These are phyloP conservation scores for Drosophila nikananu DNA, from an alignment of 1,140 invertebrate genomes.

Conservation along the genomic window DNA sequence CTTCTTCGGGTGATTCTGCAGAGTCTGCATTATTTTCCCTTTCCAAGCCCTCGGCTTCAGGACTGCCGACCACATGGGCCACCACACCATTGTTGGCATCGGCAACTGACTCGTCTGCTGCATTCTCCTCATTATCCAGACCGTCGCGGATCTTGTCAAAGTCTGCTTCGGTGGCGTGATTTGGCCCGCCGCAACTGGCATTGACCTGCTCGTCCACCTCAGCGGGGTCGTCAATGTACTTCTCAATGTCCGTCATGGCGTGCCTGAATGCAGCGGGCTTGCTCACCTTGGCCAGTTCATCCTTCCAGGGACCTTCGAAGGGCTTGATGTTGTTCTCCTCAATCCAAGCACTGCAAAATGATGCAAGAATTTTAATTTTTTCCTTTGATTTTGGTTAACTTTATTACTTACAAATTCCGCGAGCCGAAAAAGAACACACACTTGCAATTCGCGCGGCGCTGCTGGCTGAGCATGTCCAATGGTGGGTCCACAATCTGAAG, in stretches of 20 bases:
- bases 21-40: slow-evolving; percentile 53
- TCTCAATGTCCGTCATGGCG: slow-evolving; percentile 94
- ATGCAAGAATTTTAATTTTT: not conserved
- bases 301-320: slow-evolving; percentile 92
- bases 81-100: slow-evolving; percentile 72
- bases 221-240: slow-evolving; percentile 91
- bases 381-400: not conserved
- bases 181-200: slow-evolving; percentile 65
- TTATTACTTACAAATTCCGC: slow-evolving; percentile 94
- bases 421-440: slow-evolving; percentile 98
- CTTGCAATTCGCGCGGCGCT: slow-evolving; percentile 89
- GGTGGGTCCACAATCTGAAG: slow-evolving; percentile 89
- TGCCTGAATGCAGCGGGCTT: slow-evolving; percentile 93
- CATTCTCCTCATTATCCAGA: slow-evolving; percentile 85
- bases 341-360: slow-evolving; percentile 93
- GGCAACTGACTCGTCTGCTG: slow-evolving; percentile 60
- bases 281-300: slow-evolving; percentile 91
- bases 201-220: slow-evolving; percentile 86
- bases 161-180: slow-evolving; percentile 86
- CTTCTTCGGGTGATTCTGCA: slow-evolving; percentile 23
- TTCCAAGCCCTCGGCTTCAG: slow-evolving; percentile 54
- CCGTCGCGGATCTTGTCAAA: slow-evolving; percentile 90
- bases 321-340: slow-evolving; percentile 94
- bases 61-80: slow-evolving; percentile 71
- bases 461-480: slow-evolving; percentile 88